Percentiles rank a stretch among this genome's conserved stretches.
Conservation (phyloP, 2,888 invertebrate genomes). For the Trissolcus brochymenae region DNA sequence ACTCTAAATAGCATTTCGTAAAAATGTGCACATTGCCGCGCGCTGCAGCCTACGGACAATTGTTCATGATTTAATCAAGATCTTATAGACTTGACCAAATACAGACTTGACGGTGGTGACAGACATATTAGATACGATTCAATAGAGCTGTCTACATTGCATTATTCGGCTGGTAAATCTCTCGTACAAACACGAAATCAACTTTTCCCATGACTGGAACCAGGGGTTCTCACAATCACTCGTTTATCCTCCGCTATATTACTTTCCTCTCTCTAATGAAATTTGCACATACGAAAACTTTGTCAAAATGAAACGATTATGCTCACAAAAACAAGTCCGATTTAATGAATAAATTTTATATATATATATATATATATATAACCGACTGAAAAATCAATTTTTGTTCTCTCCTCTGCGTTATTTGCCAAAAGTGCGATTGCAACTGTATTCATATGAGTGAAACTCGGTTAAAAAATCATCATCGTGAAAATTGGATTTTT, state of each 20-base stretch:
- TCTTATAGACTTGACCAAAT: constrained; percentile 67
- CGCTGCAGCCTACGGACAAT: constrained; percentile 31
- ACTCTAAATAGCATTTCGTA: constrained; percentile 24
- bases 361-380: too few species aligned
- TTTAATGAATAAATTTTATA: too few species aligned
- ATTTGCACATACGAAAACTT: background rate
- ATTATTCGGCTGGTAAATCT: constrained; percentile 74
- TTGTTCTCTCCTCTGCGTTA: too few species aligned
- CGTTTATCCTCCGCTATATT: constrained; percentile 24
- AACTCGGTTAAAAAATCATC: too few species aligned
- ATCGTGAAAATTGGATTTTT: too few species aligned
- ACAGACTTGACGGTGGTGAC: constrained; percentile 67
- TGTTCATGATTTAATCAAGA: constrained; percentile 72
- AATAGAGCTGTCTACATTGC: constrained; percentile 73
- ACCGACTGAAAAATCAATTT: too few species aligned
- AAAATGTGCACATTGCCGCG: constrained; percentile 23
- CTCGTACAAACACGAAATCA: constrained; percentile 74
- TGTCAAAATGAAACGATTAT: too few species aligned
- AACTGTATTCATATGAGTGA: too few species aligned
- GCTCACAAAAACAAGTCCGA: too few species aligned
- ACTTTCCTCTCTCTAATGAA: constrained; percentile 24
- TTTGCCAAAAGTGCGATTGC: too few species aligned
- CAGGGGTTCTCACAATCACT: constrained; percentile 67
- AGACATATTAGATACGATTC: constrained; percentile 74
- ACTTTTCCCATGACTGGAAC: constrained; percentile 73